Base-by-base conservation (phyloP, 1,140 invertebrate genomes). In the Chlorops oryzae region DNA sequence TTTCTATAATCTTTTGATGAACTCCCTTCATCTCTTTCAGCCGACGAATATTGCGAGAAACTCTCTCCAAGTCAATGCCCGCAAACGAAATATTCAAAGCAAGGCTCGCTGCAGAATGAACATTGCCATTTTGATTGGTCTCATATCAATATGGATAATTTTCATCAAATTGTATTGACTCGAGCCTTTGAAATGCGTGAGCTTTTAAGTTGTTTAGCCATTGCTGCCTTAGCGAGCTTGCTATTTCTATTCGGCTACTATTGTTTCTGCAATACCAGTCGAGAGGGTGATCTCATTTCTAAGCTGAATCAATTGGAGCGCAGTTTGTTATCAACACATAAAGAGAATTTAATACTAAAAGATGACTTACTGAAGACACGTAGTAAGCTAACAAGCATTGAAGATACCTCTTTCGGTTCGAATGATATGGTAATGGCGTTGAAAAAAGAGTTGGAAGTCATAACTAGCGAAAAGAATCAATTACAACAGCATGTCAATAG, bases 211-310 rank as follows among this genome's bases (percentile, higher is more conserved):
- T 79, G 75, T 57, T 67, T 80, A 6, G 45, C 75, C 3, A 80
- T 86, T 44, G 83, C 85, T 39, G 82, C 84, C n/a, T 66, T 78
- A 32, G 81, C 82, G 4, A 80, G 83, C 7, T 65, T 88, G 13
- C 65, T 86, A 47, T 87, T 89, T 59, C 80, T 81, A n/a, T 78
- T 87, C 45, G 84, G 83, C 20, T 86, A 86, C 71, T 85, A 87
- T 69, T 83, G 82, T 55, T 80, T 87, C 55, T 85, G 86, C 70
- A 87, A 84, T 63, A 81, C 75, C 58, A 79, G 81, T 59, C 77
- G 82, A 57, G 85, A 82, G 61, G 72, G 73, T 21, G 71, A 73
- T 12, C 65, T 84, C 3, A 75, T 84, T 22, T 73, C 72, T 0
- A 80, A 76, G 57, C 78, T 84, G 41, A 84, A 84, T 65, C 71